Evolutionary conservation across 2,797 vertebrate genomes (phyloP).

Genomic region (Ispidina lecontei): DNA sequence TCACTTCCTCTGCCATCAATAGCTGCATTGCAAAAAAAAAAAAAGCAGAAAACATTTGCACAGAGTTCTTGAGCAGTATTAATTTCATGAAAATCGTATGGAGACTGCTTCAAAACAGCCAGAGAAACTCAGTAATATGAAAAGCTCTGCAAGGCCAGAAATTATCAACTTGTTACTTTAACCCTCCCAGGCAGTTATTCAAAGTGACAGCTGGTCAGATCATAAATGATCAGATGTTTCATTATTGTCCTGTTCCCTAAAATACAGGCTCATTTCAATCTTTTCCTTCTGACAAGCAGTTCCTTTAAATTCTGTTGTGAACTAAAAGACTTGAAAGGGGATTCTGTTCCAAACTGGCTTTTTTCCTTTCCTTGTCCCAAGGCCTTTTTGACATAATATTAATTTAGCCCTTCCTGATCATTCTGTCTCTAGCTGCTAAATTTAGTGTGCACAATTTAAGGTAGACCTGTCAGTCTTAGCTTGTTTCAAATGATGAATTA

Average conservation of each 20-base stretch:
- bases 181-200: neutral
- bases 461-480: constrained; percentile 30
- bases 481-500: constrained; percentile 50
- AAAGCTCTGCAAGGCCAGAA: neutral
- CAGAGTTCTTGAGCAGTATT: neutral
- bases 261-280: neutral
- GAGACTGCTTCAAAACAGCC: neutral
- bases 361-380: constrained; percentile 52
- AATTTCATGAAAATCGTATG: neutral
- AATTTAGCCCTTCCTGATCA: constrained; percentile 64
- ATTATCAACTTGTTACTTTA: neutral
- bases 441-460: constrained; percentile 55
- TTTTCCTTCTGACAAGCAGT: neutral
- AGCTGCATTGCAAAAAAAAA: neutral
- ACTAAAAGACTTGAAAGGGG: constrained; percentile 22
- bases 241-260: neutral
- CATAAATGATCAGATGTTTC: neutral
- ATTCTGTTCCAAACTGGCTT: constrained; percentile 50
- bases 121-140: neutral
- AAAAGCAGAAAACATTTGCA: neutral
- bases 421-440: constrained; percentile 47
- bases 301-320: constrained; percentile 1
- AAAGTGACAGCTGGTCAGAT: neutral
- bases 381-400: constrained; percentile 60
- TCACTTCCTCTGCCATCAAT: neutral